phyloP scores from a whole-genome alignment of 2,797 vertebrate species.

The Alectoris magna region DNA sequence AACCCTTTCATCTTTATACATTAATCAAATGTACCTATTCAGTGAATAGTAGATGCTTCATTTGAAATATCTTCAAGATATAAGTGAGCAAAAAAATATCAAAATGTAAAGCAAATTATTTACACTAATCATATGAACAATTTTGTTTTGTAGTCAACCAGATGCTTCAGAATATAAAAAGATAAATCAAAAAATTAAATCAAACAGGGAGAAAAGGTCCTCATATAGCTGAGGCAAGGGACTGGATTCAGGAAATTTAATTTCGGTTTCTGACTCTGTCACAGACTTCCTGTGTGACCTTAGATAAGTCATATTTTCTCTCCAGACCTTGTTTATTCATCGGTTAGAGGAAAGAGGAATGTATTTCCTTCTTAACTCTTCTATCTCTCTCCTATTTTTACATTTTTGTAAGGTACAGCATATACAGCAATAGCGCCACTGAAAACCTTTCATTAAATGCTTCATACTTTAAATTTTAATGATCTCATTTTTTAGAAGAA shows the following conservation, averaged over 20 bases:
- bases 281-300: constrained; percentile 49
- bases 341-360: background rate
- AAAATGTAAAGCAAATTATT: background rate
- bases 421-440: background rate
- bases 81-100: background rate
- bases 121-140: background rate
- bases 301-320: constrained; percentile 9
- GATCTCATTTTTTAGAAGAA: background rate
- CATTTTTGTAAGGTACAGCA: background rate
- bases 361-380: background rate
- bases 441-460: background rate
- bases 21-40: background rate
- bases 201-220: constrained; percentile 13
- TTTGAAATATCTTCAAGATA: background rate
- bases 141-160: constrained; percentile 23
- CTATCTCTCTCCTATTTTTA: background rate
- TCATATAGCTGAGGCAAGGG: background rate
- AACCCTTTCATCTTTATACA: background rate
- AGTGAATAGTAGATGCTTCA: background rate
- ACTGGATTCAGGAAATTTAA: constrained; percentile 49
- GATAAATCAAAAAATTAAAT: constrained; percentile 39
- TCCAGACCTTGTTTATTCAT: background rate
- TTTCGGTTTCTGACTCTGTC: constrained; percentile 20
- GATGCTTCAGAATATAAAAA: constrained; percentile 15
- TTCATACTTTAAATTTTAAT: background rate